A percentile compares a stretch with the other conserved stretches of the same genome.
phyloP scores from a whole-genome alignment of 1,140 invertebrate species.

The Brachionus koreanus region DNA sequence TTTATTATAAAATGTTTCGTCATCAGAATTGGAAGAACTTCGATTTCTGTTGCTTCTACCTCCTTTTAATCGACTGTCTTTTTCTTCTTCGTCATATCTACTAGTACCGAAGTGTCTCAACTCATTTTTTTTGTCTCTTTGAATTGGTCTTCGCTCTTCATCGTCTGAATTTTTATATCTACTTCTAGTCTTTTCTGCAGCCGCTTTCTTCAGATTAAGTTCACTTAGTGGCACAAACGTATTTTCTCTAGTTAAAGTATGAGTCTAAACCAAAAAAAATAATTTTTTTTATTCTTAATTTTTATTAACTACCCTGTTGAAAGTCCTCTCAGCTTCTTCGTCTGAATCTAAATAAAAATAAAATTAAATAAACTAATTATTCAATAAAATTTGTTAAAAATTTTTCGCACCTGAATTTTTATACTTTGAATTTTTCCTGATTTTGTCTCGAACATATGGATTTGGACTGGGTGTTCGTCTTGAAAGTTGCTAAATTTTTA shows the following conservation, averaged over 20 bases:
- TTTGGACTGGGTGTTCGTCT: background rate
- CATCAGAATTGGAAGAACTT: constrained; percentile 12
- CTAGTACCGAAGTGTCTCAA: background rate
- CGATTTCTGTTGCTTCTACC: background rate
- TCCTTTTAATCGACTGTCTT: background rate
- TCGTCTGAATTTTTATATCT: constrained; percentile 17
- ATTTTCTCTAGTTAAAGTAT: constrained; percentile 30
- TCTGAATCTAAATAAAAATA: constrained; percentile 3
- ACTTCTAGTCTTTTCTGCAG: constrained; percentile 3
- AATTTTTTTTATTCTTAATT: background rate
- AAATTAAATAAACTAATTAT: background rate
- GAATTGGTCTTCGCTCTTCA: background rate
- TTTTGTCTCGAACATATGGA: background rate
- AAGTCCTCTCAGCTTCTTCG: constrained; percentile 17
- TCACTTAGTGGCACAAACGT: constrained; percentile 38
- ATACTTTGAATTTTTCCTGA: background rate
- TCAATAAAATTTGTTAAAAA: background rate
- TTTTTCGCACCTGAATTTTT: constrained; percentile 29
- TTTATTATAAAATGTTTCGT: background rate
- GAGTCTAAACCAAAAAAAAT: background rate
- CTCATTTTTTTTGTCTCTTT: background rate
- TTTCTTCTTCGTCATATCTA: background rate
- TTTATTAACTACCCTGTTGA: constrained; percentile 20
- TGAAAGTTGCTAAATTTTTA: background rate
- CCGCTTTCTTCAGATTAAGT: constrained; percentile 33